Conservation (phyloP, 1,140 invertebrate species). For the Drosophila subpulchrella region DNA sequence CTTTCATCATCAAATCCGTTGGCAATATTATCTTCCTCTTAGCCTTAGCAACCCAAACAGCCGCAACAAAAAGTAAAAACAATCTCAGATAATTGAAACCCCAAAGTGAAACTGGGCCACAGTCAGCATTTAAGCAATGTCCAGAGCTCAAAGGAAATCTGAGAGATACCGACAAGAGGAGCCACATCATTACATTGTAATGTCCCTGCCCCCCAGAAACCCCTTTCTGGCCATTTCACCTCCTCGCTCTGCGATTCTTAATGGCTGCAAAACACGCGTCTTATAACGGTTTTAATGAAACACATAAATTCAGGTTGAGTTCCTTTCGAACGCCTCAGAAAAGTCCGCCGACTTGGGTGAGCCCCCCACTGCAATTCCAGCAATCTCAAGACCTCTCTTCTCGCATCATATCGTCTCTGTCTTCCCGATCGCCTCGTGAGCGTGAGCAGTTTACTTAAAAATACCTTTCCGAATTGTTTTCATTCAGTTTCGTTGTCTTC, state of each 20-base stretch:
- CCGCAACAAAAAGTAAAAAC: slow-evolving; percentile 1
- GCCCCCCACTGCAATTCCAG: slow-evolving; percentile 43
- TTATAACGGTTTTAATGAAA: slow-evolving; percentile 79
- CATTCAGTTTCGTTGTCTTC: slow-evolving; percentile 5
- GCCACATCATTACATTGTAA: slow-evolving; percentile 72
- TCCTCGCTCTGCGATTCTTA: slow-evolving; percentile 38
- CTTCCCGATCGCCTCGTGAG: slow-evolving; percentile 47
- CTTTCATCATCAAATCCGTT: slow-evolving; percentile 14
- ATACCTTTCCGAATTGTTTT: slow-evolving; percentile 38
- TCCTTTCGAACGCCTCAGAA: slow-evolving; percentile 45
- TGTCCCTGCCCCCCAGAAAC: not conserved
- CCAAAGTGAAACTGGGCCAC: slow-evolving; percentile 43
- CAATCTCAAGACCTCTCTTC: slow-evolving; percentile 12
- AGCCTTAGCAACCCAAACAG: not conserved
- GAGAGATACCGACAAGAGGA: slow-evolving; percentile 23
- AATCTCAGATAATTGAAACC: slow-evolving; percentile 46
- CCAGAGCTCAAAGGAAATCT: slow-evolving; percentile 49
- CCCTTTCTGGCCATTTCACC: not conserved
- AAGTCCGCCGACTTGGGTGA: slow-evolving; percentile 67
- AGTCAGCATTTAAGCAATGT: slow-evolving; percentile 36
- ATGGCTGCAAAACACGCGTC: slow-evolving; percentile 72
- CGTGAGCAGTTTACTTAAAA: slow-evolving; percentile 68
- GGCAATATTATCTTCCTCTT: not conserved
- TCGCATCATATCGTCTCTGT: slow-evolving; percentile 1
- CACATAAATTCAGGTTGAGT: slow-evolving; percentile 72